phyloP scores from a whole-genome alignment of 2,797 vertebrate species.

The Pristis pectinata region DNA sequence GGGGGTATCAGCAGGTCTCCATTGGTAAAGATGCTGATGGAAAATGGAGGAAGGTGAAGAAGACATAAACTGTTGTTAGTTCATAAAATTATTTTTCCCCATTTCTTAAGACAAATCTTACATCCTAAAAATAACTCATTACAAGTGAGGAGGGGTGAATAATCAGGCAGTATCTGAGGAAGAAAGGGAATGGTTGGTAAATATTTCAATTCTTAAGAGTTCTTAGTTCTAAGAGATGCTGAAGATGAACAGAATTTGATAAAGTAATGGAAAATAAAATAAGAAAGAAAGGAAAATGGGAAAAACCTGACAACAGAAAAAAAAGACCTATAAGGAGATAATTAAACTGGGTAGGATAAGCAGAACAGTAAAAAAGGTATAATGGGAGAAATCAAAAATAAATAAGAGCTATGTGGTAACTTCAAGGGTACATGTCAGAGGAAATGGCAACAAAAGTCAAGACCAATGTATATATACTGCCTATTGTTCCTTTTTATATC shows the following conservation, averaged over 20 bases:
- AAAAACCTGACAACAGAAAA: neutral
- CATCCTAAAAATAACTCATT: too few relatives aligned
- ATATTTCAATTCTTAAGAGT: neutral
- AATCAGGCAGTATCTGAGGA: neutral
- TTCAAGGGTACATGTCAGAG: neutral
- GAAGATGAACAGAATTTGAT: neutral
- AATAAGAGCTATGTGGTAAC: neutral
- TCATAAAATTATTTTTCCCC: neutral
- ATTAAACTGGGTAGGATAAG: neutral
- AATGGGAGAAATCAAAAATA: neutral
- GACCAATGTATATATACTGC: neutral
- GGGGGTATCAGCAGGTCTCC: slow-evolving; percentile 56
- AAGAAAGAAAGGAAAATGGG: neutral
- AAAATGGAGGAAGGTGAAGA: too few relatives aligned
- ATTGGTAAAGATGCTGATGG: slow-evolving; percentile 62
- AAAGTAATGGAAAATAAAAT: neutral
- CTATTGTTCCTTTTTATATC: neutral
- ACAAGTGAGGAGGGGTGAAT: neutral
- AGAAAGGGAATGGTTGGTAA: neutral
- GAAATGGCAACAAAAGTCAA: neutral
- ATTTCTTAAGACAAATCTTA: neutral
- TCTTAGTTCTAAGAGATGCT: neutral
- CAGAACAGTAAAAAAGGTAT: neutral
- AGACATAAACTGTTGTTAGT: neutral
- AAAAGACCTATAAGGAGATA: too few relatives aligned